Evolutionary conservation across 2,797 vertebrate species (phyloP).

Genomic region (Masticophis lateralis): DNA sequence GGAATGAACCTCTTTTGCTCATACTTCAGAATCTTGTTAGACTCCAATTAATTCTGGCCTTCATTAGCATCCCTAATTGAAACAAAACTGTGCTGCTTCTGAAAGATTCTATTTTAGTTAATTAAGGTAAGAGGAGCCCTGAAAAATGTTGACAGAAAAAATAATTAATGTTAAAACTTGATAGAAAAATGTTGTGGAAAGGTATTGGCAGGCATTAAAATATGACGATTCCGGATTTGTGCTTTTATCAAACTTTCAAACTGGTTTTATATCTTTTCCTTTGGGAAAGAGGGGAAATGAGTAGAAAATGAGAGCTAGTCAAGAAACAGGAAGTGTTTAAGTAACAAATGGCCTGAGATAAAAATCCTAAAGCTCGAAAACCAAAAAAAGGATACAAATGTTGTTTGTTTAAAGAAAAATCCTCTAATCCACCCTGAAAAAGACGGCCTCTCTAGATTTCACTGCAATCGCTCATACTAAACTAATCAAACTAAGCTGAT

Average conservation of each 20-base stretch:
- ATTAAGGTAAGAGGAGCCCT: not conserved
- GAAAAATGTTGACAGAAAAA: not conserved
- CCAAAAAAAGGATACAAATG: not conserved
- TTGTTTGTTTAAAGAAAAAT: not conserved
- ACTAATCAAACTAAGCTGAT: not conserved
- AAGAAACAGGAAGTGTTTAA: not conserved
- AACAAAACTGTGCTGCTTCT: not conserved
- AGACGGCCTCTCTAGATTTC: not conserved
- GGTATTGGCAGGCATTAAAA: not conserved
- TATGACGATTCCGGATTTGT: not conserved
- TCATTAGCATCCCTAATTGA: constrained; percentile 1
- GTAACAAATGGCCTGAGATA: not conserved
- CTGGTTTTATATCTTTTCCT: not conserved
- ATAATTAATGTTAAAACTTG: not conserved
- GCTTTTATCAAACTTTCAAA: not conserved
- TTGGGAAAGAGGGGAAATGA: not conserved
- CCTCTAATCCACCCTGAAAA: not conserved
- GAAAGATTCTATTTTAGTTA: not conserved
- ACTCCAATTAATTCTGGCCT: not conserved
- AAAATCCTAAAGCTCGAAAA: not conserved
- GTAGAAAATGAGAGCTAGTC: not conserved
- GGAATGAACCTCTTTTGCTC: not conserved
- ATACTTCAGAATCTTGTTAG: not conserved
- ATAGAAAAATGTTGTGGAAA: not conserved
- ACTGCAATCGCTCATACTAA: not conserved